Evolutionary conservation across 2,113 vertebrate genomes (phyloP), one percentile per base, ranked within the genome.

Genomic region (Plestiodon gilberti): DNA sequence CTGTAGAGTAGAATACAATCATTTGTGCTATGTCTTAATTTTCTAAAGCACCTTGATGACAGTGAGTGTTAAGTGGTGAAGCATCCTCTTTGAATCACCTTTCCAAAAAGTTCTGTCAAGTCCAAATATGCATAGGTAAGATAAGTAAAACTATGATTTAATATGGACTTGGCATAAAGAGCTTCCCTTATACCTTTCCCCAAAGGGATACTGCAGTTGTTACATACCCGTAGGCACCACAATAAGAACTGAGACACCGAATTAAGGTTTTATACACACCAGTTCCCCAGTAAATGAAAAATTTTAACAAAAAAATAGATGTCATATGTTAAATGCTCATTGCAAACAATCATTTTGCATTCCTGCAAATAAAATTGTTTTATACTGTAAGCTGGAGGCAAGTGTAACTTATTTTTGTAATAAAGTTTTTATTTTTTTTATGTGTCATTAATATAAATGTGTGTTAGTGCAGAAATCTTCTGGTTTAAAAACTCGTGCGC

Each of bases 371-470:
- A 97, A 98, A 97, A 98, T 98, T 98, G 98, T 99, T 98, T 99
- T 99, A 98, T 99, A 99, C 97, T 98, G 98, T 98, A 98, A 98
- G 98, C 99, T 99, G 98, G 97, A 99, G 98, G 98, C 98, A 98
- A 99, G 99, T 99, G 98, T 99, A 99, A 99, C 98, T 99, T 99
- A 99, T 99, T 99, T 99, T 99, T 99, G 98, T 99, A 99, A 99
- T 99, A 99, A 99, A 99, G 98, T 98, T 99, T 99, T 99, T 99
- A 98, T 99, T 99, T 97, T 97, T 97, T 97, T 97, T 97, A 97
- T 97, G 97, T 97, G 97, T 97, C 97, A 97, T 97, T 97, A 97
- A 97, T 97, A 97, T 97, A 97, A 97, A 96, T 97, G 96, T 97
- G 96, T 97, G 97, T 97, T 97, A 97, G 96, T 97, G 93, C 96